phyloP scores from a whole-genome alignment of 2,797 vertebrate genomes.

The Helarctos malayanus region DNA sequence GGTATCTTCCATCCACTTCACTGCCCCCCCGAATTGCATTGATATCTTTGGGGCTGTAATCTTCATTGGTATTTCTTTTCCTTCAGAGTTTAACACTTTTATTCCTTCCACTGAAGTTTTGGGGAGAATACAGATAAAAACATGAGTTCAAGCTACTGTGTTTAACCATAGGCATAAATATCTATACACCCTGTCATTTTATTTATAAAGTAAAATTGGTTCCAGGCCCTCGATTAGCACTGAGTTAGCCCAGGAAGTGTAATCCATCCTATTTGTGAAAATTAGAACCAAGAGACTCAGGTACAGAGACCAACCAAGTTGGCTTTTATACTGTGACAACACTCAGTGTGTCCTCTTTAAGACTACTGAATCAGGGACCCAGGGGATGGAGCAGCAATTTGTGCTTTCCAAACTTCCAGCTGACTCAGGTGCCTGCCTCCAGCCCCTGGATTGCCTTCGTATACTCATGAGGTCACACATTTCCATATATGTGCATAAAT shows the following conservation, averaged over 20 bases:
- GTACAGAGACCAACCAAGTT: not conserved
- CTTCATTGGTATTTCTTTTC: not conserved
- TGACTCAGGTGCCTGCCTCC: fast-evolving
- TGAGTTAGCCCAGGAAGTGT: not conserved
- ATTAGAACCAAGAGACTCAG: too few species aligned
- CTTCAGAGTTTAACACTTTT: not conserved
- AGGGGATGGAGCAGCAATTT: fast-evolving
- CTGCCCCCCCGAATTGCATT: too few species aligned
- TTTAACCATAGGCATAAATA: not conserved
- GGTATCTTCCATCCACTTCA: not conserved
- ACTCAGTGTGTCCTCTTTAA: too few species aligned
- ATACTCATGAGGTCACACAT: too few species aligned
- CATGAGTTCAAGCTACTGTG: not conserved
- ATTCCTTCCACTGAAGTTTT: not conserved
- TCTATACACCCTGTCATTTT: not conserved
- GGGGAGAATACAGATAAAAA: not conserved
- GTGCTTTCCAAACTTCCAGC: not conserved
- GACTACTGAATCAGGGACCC: fast-evolving
- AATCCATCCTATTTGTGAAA: fast-evolving
- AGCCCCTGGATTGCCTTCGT: not conserved
- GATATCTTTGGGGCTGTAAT: not conserved
- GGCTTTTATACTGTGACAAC: fast-evolving
- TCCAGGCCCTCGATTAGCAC: not conserved
- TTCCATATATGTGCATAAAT: fast-evolving
- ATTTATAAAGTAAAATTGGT: not conserved